A percentile compares a stretch with the other conserved stretches of the same genome.
phyloP scores from a whole-genome alignment of 2,113 vertebrate species.

The Pristiophorus japonicus region DNA sequence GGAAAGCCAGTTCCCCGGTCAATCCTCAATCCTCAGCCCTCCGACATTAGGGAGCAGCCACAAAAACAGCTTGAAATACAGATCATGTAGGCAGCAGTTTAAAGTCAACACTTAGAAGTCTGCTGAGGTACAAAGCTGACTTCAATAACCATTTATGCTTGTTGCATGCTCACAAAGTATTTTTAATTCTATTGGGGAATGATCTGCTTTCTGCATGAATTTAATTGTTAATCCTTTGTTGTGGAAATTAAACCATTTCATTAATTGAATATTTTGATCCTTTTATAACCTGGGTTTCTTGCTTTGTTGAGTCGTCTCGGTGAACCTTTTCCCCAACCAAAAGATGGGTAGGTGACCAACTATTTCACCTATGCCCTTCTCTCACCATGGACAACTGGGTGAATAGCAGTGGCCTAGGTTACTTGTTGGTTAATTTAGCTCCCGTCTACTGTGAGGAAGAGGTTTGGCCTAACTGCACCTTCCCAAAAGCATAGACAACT shows the following conservation, averaged over 20 bases:
- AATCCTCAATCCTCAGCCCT: neutral
- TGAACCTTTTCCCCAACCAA: neutral
- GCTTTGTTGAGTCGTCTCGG: neutral
- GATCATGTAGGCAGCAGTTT: neutral
- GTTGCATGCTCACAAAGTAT: neutral
- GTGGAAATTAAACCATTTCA: neutral
- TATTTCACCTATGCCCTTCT: neutral
- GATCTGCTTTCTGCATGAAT: neutral
- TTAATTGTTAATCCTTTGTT: neutral
- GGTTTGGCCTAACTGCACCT: neutral
- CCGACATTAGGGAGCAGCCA: neutral
- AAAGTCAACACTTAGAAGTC: neutral
- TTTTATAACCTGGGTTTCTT: neutral
- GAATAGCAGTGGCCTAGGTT: neutral
- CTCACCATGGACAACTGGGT: neutral
- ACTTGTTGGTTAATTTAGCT: neutral
- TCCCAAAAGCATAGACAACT: neutral
- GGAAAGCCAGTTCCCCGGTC: neutral
- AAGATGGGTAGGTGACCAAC: neutral
- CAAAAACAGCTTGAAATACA: neutral
- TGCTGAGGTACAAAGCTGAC: neutral
- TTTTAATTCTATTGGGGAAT: neutral
- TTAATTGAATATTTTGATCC: neutral
- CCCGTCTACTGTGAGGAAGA: neutral
- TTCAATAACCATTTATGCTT: neutral